phyloP scores from a whole-genome alignment of 1,140 invertebrate species.

The Cydia fagiglandana region DNA sequence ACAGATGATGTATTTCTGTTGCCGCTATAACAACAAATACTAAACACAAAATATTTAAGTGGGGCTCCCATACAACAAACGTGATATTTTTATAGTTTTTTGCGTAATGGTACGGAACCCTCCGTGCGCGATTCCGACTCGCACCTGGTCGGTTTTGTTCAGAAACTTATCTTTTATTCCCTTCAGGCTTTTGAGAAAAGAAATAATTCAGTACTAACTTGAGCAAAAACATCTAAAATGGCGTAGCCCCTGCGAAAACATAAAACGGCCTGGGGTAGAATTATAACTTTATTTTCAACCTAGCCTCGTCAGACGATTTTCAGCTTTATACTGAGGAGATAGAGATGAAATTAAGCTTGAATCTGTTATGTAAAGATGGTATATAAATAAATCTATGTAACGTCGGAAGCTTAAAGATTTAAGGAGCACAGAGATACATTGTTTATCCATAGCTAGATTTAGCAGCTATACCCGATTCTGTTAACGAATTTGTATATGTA shows the following conservation, averaged over 20 bases:
- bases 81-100: no score
- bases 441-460: background rate
- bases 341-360: background rate
- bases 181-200: background rate
- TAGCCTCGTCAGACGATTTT: background rate
- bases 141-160: background rate
- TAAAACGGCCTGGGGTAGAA: conserved; percentile 12
- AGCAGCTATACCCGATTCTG: background rate
- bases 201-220: background rate
- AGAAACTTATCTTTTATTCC: background rate
- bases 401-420: background rate
- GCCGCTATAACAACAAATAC: no score
- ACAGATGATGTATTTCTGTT: no score
- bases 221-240: background rate
- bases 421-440: conserved; percentile 6
- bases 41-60: no score
- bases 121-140: no score
- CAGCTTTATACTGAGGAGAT: background rate
- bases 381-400: background rate
- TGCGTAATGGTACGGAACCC: no score
- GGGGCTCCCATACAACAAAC: no score
- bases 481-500: no score
- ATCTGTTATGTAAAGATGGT: background rate
- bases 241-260: background rate
- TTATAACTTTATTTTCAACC: conserved; percentile 22